Conservation (phyloP, 2,113 vertebrate species). For the Solea solea region DNA sequence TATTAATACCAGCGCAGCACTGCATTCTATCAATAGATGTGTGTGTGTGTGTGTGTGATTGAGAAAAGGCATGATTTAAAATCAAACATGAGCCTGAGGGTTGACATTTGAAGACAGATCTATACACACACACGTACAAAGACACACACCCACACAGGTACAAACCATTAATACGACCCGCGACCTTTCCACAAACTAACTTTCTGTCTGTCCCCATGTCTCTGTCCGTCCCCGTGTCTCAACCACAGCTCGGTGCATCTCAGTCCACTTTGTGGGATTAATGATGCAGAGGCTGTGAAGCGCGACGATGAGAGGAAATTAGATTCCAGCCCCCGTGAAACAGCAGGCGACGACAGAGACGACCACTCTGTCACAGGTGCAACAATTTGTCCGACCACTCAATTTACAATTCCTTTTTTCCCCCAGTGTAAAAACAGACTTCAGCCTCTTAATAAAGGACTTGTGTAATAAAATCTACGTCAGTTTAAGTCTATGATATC, state of each 20-base stretch:
- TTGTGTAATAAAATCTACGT: too few species aligned
- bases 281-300: slow-evolving; percentile 29
- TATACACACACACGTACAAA: slow-evolving; percentile 7
- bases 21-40: slow-evolving; percentile 22
- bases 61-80: not conserved
- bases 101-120: slow-evolving; percentile 56
- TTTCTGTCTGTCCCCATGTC: not conserved
- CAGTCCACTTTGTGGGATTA: slow-evolving; percentile 21
- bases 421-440: too few species aligned
- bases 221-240: not conserved
- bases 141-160: not conserved
- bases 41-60: slow-evolving; percentile 30
- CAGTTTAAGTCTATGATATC: too few species aligned
- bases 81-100: slow-evolving; percentile 52
- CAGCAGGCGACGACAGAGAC: slow-evolving; percentile 15
- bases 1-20: slow-evolving; percentile 65
- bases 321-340: slow-evolving; percentile 30
- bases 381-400: slow-evolving; percentile 1
- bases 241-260: slow-evolving; percentile 9
- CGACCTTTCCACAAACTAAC: slow-evolving; percentile 51
- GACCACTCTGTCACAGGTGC: slow-evolving; percentile 32
- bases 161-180: slow-evolving; percentile 39
- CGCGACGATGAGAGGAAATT: slow-evolving; percentile 48
- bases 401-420: not conserved
- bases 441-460: not conserved